Conservation (phyloP, 2,888 invertebrate species). For the Pharmacophagus antenor region DNA sequence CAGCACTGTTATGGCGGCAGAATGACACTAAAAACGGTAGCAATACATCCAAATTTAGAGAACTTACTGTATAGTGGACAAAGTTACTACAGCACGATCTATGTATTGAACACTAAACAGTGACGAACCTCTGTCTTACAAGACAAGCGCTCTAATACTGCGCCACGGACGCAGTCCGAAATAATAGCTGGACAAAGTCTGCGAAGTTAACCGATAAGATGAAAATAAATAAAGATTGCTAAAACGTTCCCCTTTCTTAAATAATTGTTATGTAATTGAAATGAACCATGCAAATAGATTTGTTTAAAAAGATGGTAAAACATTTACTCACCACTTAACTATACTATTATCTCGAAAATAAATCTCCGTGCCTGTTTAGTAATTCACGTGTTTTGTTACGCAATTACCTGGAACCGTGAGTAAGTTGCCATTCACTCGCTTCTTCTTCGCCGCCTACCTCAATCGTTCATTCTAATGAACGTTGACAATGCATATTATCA, state of each 20-base stretch:
- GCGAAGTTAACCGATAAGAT: not conserved
- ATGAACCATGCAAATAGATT: too few species aligned
- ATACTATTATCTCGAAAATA: constrained; percentile 9
- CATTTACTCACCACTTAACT: not conserved
- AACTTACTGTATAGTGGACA: too few species aligned
- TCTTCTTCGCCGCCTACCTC: not conserved
- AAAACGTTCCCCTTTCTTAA: not conserved
- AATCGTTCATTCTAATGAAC: constrained; percentile 10
- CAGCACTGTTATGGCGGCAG: too few species aligned
- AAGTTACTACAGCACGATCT: too few species aligned
- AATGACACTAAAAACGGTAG: too few species aligned
- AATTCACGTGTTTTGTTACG: constrained; percentile 16
- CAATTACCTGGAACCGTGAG: constrained; percentile 10
- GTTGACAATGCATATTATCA: constrained; percentile 15
- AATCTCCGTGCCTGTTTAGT: constrained; percentile 20
- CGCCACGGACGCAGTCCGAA: too few species aligned
- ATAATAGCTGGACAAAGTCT: too few species aligned
- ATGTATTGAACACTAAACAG: too few species aligned
- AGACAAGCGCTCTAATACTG: too few species aligned
- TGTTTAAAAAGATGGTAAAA: too few species aligned
- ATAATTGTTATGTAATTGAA: not conserved
- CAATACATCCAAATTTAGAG: too few species aligned
- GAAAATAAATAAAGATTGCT: not conserved
- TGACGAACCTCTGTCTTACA: too few species aligned
- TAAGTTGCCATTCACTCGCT: constrained; percentile 9